These are phyloP conservation scores for Henricia sp. DNA, from an alignment of 53 echinoderm and acorn worm genomes.

Conservation along the genomic window DNA sequence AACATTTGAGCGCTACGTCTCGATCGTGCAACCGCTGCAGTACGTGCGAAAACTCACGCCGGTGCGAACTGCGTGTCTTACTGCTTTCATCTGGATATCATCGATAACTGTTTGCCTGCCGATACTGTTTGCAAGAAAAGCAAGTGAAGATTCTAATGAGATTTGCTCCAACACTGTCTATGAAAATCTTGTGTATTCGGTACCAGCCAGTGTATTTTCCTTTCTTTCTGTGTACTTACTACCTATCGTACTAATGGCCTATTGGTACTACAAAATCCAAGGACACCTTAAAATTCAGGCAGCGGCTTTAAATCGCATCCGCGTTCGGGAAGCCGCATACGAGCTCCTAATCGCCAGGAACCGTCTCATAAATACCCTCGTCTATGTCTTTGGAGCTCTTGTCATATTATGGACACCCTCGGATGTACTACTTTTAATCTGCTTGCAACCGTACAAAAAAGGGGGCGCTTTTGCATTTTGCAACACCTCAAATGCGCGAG, in stretches of 20 bases:
- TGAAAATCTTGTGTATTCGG: too few relatives aligned
- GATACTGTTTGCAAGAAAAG: too few relatives aligned
- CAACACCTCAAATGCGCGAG: background rate
- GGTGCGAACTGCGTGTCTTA: too few relatives aligned
- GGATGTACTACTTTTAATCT: background rate
- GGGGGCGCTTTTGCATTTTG: too few relatives aligned
- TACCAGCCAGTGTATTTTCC: too few relatives aligned
- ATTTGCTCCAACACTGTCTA: too few relatives aligned
- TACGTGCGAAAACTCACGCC: background rate
- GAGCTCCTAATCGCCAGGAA: background rate
- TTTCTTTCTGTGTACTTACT: constrained; percentile 5
- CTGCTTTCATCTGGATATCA: too few relatives aligned
- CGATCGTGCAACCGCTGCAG: constrained; percentile 2
- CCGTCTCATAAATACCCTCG: background rate
- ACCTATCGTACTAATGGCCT: background rate
- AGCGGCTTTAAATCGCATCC: background rate
- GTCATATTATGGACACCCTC: constrained; percentile 15
- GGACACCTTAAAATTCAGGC: background rate
- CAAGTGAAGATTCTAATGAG: too few relatives aligned
- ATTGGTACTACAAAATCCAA: constrained; percentile 24
- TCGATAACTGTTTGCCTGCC: too few relatives aligned
- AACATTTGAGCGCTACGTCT: background rate
- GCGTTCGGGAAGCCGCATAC: background rate
- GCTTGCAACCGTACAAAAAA: background rate
- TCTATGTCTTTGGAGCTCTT: background rate